These are phyloP conservation scores for Volucella bombylans DNA, from an alignment of 2,888 invertebrate genomes.

Conservation along the genomic window DNA sequence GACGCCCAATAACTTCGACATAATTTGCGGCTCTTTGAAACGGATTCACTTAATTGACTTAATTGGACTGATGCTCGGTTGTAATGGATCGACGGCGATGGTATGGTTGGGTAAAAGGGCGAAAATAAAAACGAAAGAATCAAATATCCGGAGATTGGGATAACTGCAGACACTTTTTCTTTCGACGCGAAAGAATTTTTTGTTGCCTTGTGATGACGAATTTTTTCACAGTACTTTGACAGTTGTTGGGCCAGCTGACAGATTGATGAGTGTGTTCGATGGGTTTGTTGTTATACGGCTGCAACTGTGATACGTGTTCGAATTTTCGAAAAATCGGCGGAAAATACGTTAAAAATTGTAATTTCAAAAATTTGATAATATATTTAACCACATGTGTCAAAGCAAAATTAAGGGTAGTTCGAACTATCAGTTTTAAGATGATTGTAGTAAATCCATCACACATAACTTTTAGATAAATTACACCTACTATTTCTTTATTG, in stretches of 20 bases:
- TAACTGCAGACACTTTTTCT: slow-evolving; percentile 42
- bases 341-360: not conserved
- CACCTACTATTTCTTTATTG: too few relatives aligned
- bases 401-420: too few relatives aligned
- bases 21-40: slow-evolving; percentile 63
- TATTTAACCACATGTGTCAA: too few relatives aligned
- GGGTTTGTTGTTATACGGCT: not conserved
- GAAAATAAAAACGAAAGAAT: slow-evolving; percentile 16
- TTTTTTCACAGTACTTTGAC: slow-evolving; percentile 56
- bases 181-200: slow-evolving; percentile 38
- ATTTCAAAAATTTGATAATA: too few relatives aligned
- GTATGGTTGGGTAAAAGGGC: not conserved
- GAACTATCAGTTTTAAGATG: too few relatives aligned
- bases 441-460: too few relatives aligned
- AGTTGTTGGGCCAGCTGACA: slow-evolving; percentile 48
- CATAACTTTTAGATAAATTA: too few relatives aligned
- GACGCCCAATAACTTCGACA: slow-evolving; percentile 89
- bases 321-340: not conserved
- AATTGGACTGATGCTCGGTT: slow-evolving; percentile 26
- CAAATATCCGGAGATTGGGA: slow-evolving; percentile 18
- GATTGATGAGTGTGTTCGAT: slow-evolving; percentile 24
- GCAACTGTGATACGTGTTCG: slow-evolving; percentile 40
- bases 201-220: slow-evolving; percentile 65
- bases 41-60: slow-evolving; percentile 31
- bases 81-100: not conserved